Base-by-base conservation (phyloP, 2,113 vertebrate genomes). In the Phoenicopterus ruber region DNA sequence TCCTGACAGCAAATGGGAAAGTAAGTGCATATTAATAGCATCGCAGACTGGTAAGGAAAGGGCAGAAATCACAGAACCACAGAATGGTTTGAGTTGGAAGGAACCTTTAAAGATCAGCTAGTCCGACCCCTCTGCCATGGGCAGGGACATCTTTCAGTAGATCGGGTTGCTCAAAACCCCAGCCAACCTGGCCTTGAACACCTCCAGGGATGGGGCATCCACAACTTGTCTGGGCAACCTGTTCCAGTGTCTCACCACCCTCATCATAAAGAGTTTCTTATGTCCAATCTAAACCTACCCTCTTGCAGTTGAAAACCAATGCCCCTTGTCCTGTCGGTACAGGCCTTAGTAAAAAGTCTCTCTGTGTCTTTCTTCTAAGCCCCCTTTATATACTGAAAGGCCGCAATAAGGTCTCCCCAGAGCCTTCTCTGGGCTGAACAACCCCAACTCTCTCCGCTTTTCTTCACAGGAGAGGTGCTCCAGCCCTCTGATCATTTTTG, bases 321-420 rank as follows among this genome's bases (percentile, higher is more conserved):
- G 7, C 7, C 14, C 6, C 47, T 69, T 91, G 61, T 50, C 42
- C 69, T 70, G 31, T 70, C 26, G 11, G 21, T 58, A 28, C 26
- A 59, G 38, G 10, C 22, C 38, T 55, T n/a, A 15, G 31, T 49
- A 66, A 74, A 54, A 57, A 69, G 28, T 40, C 7, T 28, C 17
- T 36, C 34, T 63, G 32, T 17, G 15, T 21, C 47, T 67, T 86
- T 72, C 26, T 78, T 93, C 11, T 44, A 47, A 77, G 55, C 16
- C 10, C 12, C 19, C 28, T 81, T 61, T 55, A 25, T 10, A 3
- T n/a, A 29, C 1, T 57, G 46, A 20, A 66, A 78, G 12, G 10
- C 42, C 4, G 2, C 55, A 31, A 1, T 31, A 5, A 24, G 13
- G 20, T 74, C 13, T 62, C 44, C 13, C 9, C 0, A 1, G 24